Evolutionary conservation across 2,888 invertebrate species (phyloP).

Genomic region (Apodemia mormo): DNA sequence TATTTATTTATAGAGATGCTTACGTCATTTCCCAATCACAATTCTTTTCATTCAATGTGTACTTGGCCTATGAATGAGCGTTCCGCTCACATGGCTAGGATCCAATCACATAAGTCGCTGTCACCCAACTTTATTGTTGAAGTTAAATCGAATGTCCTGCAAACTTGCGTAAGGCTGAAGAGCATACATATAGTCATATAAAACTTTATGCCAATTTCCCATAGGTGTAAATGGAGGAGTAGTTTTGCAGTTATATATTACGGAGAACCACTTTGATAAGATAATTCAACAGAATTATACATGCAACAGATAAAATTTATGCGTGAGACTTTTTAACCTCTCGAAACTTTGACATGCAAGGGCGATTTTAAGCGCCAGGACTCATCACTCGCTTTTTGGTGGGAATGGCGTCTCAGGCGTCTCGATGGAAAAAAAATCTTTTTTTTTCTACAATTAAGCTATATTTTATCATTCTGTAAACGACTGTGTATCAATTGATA

Average conservation of each 20-base stretch:
- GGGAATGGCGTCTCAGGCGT: no score
- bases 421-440: no score
- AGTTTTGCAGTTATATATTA: background rate
- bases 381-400: no score
- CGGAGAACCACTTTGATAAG: background rate
- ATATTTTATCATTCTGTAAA: no score
- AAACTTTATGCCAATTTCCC: slow-evolving; percentile 1
- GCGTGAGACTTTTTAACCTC: no score
- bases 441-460: no score
- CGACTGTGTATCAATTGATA: no score
- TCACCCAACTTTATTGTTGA: slow-evolving; percentile 28
- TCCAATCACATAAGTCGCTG: slow-evolving; percentile 28
- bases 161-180: slow-evolving; percentile 21
- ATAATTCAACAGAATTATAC: background rate
- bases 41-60: background rate
- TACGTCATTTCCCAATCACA: background rate
- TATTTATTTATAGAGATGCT: no score
- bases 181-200: slow-evolving; percentile 22
- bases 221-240: background rate
- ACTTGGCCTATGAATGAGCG: slow-evolving; percentile 2
- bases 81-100: slow-evolving; percentile 22
- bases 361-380: no score
- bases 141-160: slow-evolving; percentile 14
- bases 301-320: no score
- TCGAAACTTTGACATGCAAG: no score